A percentile compares a stretch with the other conserved stretches of the same genome.
phyloP scores from a whole-genome alignment of 2,888 invertebrate genomes.

The Scaptomyza polygonia region DNA sequence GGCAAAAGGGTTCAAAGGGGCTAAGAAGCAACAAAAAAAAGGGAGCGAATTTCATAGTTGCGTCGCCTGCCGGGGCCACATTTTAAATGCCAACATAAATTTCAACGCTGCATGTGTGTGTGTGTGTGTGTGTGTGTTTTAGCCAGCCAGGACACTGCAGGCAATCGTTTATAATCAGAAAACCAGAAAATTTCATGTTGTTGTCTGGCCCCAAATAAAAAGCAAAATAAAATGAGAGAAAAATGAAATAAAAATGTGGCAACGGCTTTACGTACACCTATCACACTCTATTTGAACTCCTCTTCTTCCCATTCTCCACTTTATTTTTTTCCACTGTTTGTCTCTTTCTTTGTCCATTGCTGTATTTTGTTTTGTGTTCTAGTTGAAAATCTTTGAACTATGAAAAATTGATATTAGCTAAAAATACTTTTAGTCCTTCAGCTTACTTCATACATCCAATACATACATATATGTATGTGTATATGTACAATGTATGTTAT shows the following conservation, averaged over 20 bases:
- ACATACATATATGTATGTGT: slow-evolving; percentile 3
- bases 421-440: slow-evolving; percentile 76
- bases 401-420: slow-evolving; percentile 81
- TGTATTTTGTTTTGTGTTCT: slow-evolving; percentile 47
- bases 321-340: no score
- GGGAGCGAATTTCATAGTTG: slow-evolving; percentile 32
- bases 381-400: slow-evolving; percentile 79
- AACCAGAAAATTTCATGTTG: slow-evolving; percentile 73
- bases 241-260: slow-evolving; percentile 35
- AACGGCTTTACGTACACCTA: slow-evolving; percentile 30
- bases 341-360: slow-evolving; percentile 1
- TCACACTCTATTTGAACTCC: background rate
- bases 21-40: slow-evolving; percentile 31
- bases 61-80: slow-evolving; percentile 50
- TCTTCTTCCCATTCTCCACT: no score
- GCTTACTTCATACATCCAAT: slow-evolving; percentile 28
- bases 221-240: background rate
- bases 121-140: slow-evolving; percentile 18
- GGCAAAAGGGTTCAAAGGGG: slow-evolving; percentile 32
- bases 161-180: slow-evolving; percentile 79
- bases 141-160: slow-evolving; percentile 57
- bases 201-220: slow-evolving; percentile 52
- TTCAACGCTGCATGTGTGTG: slow-evolving; percentile 20
- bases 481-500: slow-evolving; percentile 10
- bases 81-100: slow-evolving; percentile 71